Base-by-base conservation (phyloP, 2,888 invertebrate genomes). In the Micoletzkya japonica region DNA sequence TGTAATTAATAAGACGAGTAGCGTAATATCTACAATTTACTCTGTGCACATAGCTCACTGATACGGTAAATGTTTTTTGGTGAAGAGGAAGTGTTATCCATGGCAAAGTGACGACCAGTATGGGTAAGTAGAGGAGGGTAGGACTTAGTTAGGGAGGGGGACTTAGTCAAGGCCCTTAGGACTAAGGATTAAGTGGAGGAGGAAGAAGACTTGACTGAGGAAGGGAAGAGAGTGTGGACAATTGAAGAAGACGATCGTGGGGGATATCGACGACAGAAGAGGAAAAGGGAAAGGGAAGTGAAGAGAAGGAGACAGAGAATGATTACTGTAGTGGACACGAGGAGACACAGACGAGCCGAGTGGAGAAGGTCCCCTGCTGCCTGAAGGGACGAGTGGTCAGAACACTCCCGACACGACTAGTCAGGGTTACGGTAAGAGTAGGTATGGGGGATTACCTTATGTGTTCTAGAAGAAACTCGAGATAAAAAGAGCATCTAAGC, bases 361-460 rank as follows among this genome's bases (percentile, higher is more conserved):
- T 77, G 72, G 70, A 83, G 80, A 76, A 82, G 76, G 37, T 83
- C 83, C 2, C 81, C 83, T 44, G 83, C 83, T 52, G 80, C 71
- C 83, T 83, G 74, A 67, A 82, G 80, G 28, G 32, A 68, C 10
- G n/a, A 17, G 36, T 17, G 39, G 59, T 30, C 37, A 56, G 57
- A 6, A 1, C 37, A 14, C 14, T 34, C 2, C 24, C 24, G 32
- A 58, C 7, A 3, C 34, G 6, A 4, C n/a, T n/a, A n/a, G n/a
- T n/a, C n/a, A n/a, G n/a, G n/a, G n/a, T 30, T 26, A 59, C 49
- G 30, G n/a, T 1, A n/a, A 6, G 26, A 39, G n/a, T 28, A 58
- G 10, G 28, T 39, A 3, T 30, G 52, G 26, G 49, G 56, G 56
- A 54, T 17, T 10, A 54, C 24, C 56, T 24, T 24, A 7, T 24